Evolutionary conservation across 2,797 vertebrate genomes (phyloP).

Genomic region (Sebastes variabilis): DNA sequence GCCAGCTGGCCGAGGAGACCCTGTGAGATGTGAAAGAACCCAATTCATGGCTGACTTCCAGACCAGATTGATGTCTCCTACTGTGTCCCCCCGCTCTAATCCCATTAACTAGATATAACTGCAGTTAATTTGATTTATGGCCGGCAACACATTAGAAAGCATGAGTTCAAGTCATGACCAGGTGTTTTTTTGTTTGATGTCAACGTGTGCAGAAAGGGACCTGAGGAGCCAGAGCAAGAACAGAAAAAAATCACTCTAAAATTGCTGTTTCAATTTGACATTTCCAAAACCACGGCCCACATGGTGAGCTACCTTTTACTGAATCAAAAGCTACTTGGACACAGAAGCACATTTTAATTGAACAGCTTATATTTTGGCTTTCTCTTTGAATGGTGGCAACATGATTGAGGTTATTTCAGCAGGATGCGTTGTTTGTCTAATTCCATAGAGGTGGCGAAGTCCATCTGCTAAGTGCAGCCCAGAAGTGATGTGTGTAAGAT

Average conservation of each 20-base stretch:
- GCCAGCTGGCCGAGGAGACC: slow-evolving; percentile 76
- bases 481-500: slow-evolving; percentile 4
- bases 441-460: background rate
- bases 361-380: background rate
- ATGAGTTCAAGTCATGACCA: slow-evolving; percentile 64
- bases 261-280: background rate
- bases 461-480: background rate
- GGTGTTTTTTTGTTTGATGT: slow-evolving; percentile 56
- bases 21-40: slow-evolving; percentile 66
- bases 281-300: background rate
- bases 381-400: background rate
- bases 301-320: background rate
- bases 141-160: slow-evolving; percentile 64
- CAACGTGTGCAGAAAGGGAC: slow-evolving; percentile 17
- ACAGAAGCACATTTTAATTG: slow-evolving; percentile 11
- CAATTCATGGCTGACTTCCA: slow-evolving; percentile 75
- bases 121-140: slow-evolving; percentile 73
- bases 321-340: slow-evolving; percentile 2
- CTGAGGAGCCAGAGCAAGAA: background rate
- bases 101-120: slow-evolving; percentile 73
- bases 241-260: background rate
- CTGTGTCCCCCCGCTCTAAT: slow-evolving; percentile 73
- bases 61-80: slow-evolving; percentile 74
- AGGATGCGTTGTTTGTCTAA: background rate
- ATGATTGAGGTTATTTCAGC: slow-evolving; percentile 8